Percentiles rank a stretch among this genome's conserved stretches.
phyloP scores from a whole-genome alignment of 2,113 vertebrate species.

The Neotoma lepida region DNA sequence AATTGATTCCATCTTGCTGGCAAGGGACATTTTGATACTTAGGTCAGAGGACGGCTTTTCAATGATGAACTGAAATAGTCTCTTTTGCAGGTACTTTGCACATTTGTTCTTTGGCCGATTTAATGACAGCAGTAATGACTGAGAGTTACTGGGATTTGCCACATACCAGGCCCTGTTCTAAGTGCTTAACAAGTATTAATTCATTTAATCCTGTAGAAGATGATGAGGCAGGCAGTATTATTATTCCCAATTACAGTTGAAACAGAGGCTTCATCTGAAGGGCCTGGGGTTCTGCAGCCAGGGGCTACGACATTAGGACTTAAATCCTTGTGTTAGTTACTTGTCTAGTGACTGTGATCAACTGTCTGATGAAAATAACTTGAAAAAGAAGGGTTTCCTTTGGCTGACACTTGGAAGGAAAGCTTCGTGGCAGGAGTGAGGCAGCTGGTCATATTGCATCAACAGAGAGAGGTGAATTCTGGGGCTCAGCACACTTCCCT shows the following conservation, averaged over 20 bases:
- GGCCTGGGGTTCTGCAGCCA: not conserved
- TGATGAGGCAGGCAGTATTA: not conserved
- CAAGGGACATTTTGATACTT: conserved; percentile 46
- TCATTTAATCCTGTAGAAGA: conserved; percentile 32
- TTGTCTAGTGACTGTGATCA: not conserved
- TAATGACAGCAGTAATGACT: conserved; percentile 30
- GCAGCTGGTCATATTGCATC: not conserved
- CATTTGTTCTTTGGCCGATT: conserved; percentile 41
- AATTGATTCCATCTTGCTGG: conserved; percentile 57
- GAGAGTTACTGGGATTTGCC: conserved; percentile 45
- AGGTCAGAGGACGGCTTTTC: conserved; percentile 50
- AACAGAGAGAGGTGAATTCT: not conserved
- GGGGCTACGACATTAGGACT: not conserved
- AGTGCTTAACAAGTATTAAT: conserved; percentile 24
- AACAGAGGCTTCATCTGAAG: not conserved
- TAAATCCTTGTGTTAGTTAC: not conserved
- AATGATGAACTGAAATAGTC: not conserved
- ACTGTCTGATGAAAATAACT: not conserved
- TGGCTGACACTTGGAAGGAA: not conserved
- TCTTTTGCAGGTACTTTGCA: not conserved
- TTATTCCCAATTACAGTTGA: not conserved
- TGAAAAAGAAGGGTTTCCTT: not conserved
- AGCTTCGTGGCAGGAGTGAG: not conserved
- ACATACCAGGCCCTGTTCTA: not conserved
- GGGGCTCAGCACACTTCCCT: not conserved